Base-by-base conservation (phyloP, 1,140 invertebrate genomes). In the Bombus waltoni region DNA sequence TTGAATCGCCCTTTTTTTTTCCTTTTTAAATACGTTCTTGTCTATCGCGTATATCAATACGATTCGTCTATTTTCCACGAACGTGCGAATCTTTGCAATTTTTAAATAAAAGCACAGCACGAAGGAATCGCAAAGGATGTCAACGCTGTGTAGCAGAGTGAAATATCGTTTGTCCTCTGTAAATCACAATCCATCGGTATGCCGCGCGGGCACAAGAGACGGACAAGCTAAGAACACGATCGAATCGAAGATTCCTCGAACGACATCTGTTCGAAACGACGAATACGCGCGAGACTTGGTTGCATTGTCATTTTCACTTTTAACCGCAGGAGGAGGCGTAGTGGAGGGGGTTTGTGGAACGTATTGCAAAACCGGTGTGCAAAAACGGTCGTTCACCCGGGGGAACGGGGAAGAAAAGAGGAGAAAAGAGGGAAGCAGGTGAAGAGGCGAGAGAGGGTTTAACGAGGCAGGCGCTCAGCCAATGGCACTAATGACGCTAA, bases 401-500 rank as follows among this genome's bases (percentile, higher is more conserved):
- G 35, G 32, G 11, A 40, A 85, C 38, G 71, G 70, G 77, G 71
- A 28, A 44, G 70, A n/a, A 40, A 81, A 22, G 44, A 6, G 40
- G 62, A 18, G n/a, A 13, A 66, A 76, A 32, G 47, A 32, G 71
- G 66, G 42, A 86, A 44, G 77, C 74, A 76, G 74, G 83, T 74
- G 77, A 85, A 83, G 86, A 81, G 73, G 70, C 57, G 81, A 72
- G 77, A 87, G 77, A 78, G 78, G 83, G 82, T 87, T 93, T 94
- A 93, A 93, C 89, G 86, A 93, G 88, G 87, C 88, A 87, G 81
- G 85, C 88, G 87, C 88, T 91, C 93, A 92, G 85, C 77, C 89
- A 93, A 87, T 91, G 92, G 93, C 93, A 93, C 92, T 93, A 94
- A 94, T 93, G 93, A 93, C 91, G 86, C 87, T 94, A 94, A 94